These are phyloP conservation scores for Eupithecia vulgata DNA, from an alignment of 2,888 invertebrate genomes.

Conservation along the genomic window DNA sequence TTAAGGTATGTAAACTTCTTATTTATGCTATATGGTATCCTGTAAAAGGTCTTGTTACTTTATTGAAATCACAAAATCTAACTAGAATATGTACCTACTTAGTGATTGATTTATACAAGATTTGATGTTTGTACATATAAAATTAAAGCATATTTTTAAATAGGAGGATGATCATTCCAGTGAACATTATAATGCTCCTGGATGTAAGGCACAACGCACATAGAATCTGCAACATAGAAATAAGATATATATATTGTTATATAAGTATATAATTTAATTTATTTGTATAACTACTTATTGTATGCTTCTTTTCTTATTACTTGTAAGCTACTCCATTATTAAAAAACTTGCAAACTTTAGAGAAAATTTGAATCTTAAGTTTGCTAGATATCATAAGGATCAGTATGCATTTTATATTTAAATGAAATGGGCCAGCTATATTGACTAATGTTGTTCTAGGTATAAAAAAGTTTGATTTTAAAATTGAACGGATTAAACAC, in stretches of 20 bases:
- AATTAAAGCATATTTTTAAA: slow-evolving; percentile 2
- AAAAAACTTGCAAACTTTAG: neutral
- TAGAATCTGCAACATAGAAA: slow-evolving; percentile 27
- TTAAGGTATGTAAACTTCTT: slow-evolving; percentile 1
- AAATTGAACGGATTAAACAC: slow-evolving; percentile 80
- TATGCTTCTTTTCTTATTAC: neutral
- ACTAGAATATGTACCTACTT: neutral
- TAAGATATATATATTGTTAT: slow-evolving; percentile 20
- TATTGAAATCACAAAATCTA: slow-evolving; percentile 6
- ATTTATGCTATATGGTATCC: neutral
- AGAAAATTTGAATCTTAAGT: neutral
- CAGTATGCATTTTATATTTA: slow-evolving; percentile 54
- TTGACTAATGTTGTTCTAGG: slow-evolving; percentile 66
- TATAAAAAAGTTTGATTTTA: slow-evolving; percentile 80
- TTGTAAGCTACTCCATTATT: neutral
- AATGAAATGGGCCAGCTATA: slow-evolving; percentile 69
- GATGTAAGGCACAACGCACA: slow-evolving; percentile 21
- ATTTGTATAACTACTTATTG: neutral
- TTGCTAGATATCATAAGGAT: slow-evolving; percentile 15
- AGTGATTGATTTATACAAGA: neutral
- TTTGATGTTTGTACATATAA: neutral
- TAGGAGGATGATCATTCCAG: slow-evolving; percentile 18
- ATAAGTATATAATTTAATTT: slow-evolving; percentile 20
- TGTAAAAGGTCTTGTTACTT: neutral
- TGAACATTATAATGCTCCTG: slow-evolving; percentile 22